Evolutionary conservation across 2,888 invertebrate genomes (phyloP).

Genomic region (Camptogramma bilineatum): DNA sequence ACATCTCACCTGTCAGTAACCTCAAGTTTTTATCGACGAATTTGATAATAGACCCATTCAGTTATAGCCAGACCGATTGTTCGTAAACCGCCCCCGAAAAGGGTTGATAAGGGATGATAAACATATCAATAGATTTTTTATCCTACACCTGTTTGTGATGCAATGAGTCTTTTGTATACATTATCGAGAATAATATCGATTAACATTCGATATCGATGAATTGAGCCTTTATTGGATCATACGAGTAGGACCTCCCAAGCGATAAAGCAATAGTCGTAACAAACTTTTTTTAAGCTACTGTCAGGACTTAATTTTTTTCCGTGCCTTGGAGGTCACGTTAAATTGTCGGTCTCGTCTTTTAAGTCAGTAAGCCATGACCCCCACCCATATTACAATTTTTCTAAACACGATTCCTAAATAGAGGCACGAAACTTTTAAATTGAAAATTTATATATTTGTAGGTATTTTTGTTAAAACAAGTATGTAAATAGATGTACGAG

Average conservation of each 20-base stretch:
- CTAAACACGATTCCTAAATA: too few relatives aligned
- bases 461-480: background rate
- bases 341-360: too few relatives aligned
- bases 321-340: too few relatives aligned
- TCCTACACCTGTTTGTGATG: conserved; percentile 77
- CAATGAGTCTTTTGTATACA: conserved; percentile 72
- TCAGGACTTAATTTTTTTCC: too few relatives aligned
- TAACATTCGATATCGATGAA: conserved; percentile 71
- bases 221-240: conserved; percentile 60
- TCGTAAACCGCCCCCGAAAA: conserved; percentile 73
- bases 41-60: conserved; percentile 70
- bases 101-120: conserved; percentile 83
- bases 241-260: conserved; percentile 75
- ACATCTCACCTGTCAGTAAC: conserved; percentile 84
- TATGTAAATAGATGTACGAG: background rate
- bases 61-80: conserved; percentile 67
- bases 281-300: background rate
- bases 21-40: conserved; percentile 71
- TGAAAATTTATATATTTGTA: too few relatives aligned
- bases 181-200: conserved; percentile 77
- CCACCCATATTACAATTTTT: too few relatives aligned
- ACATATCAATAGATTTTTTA: conserved; percentile 79
- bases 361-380: too few relatives aligned
- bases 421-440: too few relatives aligned
- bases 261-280: conserved; percentile 44